Conservation (phyloP, 2,797 vertebrate genomes). For the Cygnus olor region DNA sequence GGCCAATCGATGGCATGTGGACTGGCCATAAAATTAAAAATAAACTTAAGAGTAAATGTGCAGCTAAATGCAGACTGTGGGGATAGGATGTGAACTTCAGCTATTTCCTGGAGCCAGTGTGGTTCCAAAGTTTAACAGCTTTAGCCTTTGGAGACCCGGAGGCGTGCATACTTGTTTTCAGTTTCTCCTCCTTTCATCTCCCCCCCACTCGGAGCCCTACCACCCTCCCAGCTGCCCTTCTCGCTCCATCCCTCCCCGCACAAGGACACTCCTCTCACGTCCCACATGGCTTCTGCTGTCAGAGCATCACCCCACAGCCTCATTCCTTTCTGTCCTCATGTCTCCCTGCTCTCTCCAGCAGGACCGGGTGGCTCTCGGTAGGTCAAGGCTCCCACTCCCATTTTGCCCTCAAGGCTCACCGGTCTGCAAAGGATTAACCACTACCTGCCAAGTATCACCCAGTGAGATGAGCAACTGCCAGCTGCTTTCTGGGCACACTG, state of each 20-base stretch:
- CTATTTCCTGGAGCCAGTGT: constrained; percentile 70
- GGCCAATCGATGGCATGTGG: neutral
- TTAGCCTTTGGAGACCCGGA: constrained; percentile 72
- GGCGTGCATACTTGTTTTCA: constrained; percentile 70
- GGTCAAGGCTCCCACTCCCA: neutral
- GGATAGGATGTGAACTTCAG: constrained; percentile 70
- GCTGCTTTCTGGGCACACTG: neutral
- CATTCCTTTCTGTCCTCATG: neutral
- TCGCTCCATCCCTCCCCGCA: neutral
- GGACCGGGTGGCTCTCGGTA: neutral
- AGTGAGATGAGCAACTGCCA: neutral
- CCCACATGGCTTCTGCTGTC: neutral
- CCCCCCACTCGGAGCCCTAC: constrained; percentile 23
- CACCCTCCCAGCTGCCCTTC: constrained; percentile 55
- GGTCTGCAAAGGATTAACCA: neutral
- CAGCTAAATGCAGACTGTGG: constrained; percentile 66
- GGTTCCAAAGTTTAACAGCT: constrained; percentile 69
- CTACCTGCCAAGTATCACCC: neutral
- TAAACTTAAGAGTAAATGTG: constrained; percentile 59
- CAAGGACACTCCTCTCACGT: neutral
- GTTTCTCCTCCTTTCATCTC: constrained; percentile 71
- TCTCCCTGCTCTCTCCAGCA: rapidly evolving
- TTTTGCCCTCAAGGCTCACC: neutral
- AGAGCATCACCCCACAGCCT: neutral
- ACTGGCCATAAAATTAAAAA: constrained; percentile 59